A percentile compares a stretch with the other conserved stretches of the same genome.
Conservation (phyloP, 2,113 vertebrate genomes). For the Pimephales promelas region DNA sequence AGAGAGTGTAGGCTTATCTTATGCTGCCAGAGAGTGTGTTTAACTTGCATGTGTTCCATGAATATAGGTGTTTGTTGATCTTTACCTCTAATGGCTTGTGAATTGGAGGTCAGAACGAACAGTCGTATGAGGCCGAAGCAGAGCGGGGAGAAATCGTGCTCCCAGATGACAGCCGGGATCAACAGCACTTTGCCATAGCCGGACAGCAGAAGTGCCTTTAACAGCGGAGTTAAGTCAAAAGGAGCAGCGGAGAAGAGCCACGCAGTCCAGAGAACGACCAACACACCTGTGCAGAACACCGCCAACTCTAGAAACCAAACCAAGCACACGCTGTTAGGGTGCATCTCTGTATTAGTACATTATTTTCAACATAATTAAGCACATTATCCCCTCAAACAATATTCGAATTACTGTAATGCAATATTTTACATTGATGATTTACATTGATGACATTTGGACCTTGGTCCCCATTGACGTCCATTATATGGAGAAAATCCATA, state of each 20-base stretch:
- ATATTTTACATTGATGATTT: too few relatives aligned
- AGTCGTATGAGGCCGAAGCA: constrained; percentile 90
- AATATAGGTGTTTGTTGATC: neutral
- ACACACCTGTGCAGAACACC: constrained; percentile 84
- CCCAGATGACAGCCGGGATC: constrained; percentile 96
- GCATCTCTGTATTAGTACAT: neutral
- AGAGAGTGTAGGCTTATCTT: neutral
- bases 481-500: too few relatives aligned
- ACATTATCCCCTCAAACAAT: neutral
- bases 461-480: too few relatives aligned
- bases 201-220: constrained; percentile 90
- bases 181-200: constrained; percentile 95
- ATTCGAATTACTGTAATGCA: neutral
- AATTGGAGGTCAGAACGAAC: constrained; percentile 93
- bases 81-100: constrained; percentile 91
- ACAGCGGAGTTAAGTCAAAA: constrained; percentile 75
- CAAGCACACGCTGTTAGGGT: neutral
- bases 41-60: neutral
- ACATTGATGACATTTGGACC: too few relatives aligned
- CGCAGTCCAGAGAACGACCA: constrained; percentile 79
- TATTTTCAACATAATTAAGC: neutral
- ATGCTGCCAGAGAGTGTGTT: neutral
- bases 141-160: constrained; percentile 90
- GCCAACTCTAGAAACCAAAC: constrained; percentile 79
- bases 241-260: constrained; percentile 61